Evolutionary conservation across 2,888 invertebrate species (phyloP).

Genomic region (Agonopterix arenella): DNA sequence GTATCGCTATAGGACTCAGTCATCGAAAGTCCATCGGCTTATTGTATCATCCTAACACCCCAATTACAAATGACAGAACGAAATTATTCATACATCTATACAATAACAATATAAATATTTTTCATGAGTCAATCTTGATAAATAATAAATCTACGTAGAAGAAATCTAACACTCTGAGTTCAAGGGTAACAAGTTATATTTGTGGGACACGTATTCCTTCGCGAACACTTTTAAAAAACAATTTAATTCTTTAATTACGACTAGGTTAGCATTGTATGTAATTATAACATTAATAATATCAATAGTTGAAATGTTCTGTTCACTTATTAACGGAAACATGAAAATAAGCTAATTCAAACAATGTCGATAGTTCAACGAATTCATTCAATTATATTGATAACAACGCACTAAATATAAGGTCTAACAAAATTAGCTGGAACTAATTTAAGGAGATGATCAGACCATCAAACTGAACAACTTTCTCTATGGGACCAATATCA

Average conservation of each 20-base stretch:
- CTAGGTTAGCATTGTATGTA: constrained; percentile 41
- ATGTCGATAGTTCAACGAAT: constrained; percentile 1
- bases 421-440: too few relatives aligned
- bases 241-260: constrained; percentile 33
- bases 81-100: constrained; percentile 63
- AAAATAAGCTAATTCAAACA: constrained; percentile 23
- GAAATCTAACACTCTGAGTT: constrained; percentile 64
- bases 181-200: constrained; percentile 50
- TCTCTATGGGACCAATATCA: too few relatives aligned
- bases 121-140: constrained; percentile 56
- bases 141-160: constrained; percentile 66
- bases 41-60: constrained; percentile 61
- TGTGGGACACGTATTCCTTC: constrained; percentile 38
- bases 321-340: constrained; percentile 31
- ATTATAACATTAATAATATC: constrained; percentile 53
- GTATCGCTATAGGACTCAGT: constrained; percentile 51
- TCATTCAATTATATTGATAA: constrained; percentile 21
- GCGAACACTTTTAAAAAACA: constrained; percentile 39
- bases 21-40: constrained; percentile 75
- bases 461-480: too few relatives aligned
- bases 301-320: constrained; percentile 37
- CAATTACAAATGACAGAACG: constrained; percentile 60
- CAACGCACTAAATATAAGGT: constrained; percentile 26
- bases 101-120: constrained; percentile 69
- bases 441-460: too few relatives aligned